A percentile compares a stretch with the other conserved stretches of the same genome.
phyloP scores from a whole-genome alignment of 2,797 vertebrate species.

The Smutsia temminckii region DNA sequence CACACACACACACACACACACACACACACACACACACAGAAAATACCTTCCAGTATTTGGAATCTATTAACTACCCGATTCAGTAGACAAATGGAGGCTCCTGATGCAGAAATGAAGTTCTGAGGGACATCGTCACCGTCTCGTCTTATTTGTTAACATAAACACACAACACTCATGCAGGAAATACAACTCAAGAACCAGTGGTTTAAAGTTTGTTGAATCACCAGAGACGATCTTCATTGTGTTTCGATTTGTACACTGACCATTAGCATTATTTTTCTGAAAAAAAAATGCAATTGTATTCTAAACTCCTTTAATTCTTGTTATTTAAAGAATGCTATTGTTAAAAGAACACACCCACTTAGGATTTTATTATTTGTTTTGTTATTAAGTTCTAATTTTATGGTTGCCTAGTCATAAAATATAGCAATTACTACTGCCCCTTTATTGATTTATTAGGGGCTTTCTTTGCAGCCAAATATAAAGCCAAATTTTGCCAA shows the following conservation, averaged over 20 bases:
- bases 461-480: too few species aligned
- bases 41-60: not conserved
- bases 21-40: too few species aligned
- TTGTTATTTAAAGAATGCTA: not conserved
- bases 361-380: not conserved
- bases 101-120: fast-evolving
- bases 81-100: not conserved
- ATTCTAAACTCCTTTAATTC: not conserved
- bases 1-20: too few species aligned
- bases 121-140: too few species aligned
- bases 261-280: not conserved
- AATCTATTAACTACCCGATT: too few species aligned
- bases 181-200: not conserved
- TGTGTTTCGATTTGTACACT: not conserved
- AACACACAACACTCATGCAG: not conserved
- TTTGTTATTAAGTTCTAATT: not conserved
- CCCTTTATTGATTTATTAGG: too few species aligned
- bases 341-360: not conserved
- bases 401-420: too few species aligned
- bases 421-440: not conserved
- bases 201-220: too few species aligned
- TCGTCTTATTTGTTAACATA: not conserved
- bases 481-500: not conserved
- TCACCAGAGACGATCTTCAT: not conserved
- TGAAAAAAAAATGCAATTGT: not conserved